Evolutionary conservation across 2,888 invertebrate species (phyloP).

Genomic region (Drosophila pseudotalamancana): DNA sequence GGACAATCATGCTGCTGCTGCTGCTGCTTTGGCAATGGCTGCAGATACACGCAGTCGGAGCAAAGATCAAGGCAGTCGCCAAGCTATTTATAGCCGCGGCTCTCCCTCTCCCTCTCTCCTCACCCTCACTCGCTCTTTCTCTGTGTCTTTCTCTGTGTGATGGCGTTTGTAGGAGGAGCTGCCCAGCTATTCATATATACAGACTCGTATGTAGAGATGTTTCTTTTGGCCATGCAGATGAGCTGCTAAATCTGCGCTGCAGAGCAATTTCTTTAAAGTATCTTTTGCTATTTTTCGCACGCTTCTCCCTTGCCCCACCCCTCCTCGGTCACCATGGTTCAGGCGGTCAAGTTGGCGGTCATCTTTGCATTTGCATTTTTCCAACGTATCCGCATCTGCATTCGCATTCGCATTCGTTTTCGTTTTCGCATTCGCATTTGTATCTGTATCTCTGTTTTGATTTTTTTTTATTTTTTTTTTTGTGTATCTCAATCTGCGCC

Average conservation of each 20-base stretch:
- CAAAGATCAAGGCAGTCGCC: slow-evolving; percentile 55
- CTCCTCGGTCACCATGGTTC: slow-evolving; percentile 17
- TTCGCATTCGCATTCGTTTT: slow-evolving; percentile 10
- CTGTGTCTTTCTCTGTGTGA: neutral
- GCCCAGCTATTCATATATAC: slow-evolving; percentile 10
- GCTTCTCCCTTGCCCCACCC: neutral
- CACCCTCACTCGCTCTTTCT: neutral
- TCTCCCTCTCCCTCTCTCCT: slow-evolving; percentile 9
- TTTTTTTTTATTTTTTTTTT: neutral
- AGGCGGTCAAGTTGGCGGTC: slow-evolving; percentile 32
- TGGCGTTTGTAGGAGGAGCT: slow-evolving; percentile 44
- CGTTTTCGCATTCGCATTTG: slow-evolving; percentile 11
- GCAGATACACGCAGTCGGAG: slow-evolving; percentile 47
- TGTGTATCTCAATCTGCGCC: slow-evolving; percentile 14
- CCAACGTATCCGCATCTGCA: slow-evolving; percentile 30
- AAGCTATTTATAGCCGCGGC: slow-evolving; percentile 57
- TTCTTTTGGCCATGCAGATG: slow-evolving; percentile 43
- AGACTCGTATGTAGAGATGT: neutral
- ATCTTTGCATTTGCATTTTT: slow-evolving; percentile 35
- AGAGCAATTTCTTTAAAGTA: neutral
- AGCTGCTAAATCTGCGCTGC: slow-evolving; percentile 24
- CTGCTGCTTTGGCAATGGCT: slow-evolving; percentile 43
- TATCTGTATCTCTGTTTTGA: neutral
- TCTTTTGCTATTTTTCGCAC: slow-evolving; percentile 45
- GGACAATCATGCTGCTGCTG: slow-evolving; percentile 18